phyloP scores from a whole-genome alignment of 2,797 vertebrate species.

The Anniella stebbinsi region DNA sequence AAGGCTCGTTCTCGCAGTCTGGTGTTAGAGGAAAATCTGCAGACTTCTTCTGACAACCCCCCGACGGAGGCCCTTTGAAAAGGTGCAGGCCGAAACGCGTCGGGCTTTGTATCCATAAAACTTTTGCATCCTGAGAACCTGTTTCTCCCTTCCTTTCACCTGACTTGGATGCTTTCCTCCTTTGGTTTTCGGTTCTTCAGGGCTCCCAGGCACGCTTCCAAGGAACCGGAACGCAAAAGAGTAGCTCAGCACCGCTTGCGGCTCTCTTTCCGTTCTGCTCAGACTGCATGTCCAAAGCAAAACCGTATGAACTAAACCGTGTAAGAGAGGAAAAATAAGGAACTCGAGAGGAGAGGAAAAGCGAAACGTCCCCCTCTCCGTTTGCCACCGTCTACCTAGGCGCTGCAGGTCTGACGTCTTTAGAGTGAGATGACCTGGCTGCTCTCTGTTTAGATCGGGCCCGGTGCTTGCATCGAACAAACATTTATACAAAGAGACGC shows the following conservation, averaged over 20 bases:
- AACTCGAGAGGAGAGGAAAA: not conserved
- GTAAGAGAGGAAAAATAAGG: not conserved
- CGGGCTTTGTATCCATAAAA: too few species aligned
- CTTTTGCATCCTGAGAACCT: too few species aligned
- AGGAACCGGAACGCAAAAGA: not conserved
- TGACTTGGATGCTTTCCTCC: too few species aligned
- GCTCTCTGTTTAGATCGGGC: not conserved
- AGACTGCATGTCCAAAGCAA: not conserved
- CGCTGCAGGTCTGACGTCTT: not conserved
- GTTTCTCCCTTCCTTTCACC: too few species aligned
- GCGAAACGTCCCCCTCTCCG: not conserved
- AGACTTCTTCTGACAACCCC: too few species aligned
- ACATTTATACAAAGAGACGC: slow-evolving; percentile 69
- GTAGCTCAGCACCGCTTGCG: not conserved
- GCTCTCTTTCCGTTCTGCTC: not conserved
- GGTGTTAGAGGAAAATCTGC: too few species aligned
- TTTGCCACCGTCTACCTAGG: not conserved
- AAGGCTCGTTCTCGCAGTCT: too few species aligned
- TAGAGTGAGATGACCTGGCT: not conserved
- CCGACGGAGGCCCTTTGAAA: too few species aligned
- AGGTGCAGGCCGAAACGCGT: too few species aligned
- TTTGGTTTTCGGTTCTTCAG: too few species aligned
- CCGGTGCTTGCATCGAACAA: not conserved
- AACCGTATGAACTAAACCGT: not conserved
- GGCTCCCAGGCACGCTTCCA: too few species aligned